A percentile compares a stretch with the other conserved stretches of the same genome.
phyloP scores from a whole-genome alignment of 2,888 invertebrate genomes.

The Diogma glabrata region DNA sequence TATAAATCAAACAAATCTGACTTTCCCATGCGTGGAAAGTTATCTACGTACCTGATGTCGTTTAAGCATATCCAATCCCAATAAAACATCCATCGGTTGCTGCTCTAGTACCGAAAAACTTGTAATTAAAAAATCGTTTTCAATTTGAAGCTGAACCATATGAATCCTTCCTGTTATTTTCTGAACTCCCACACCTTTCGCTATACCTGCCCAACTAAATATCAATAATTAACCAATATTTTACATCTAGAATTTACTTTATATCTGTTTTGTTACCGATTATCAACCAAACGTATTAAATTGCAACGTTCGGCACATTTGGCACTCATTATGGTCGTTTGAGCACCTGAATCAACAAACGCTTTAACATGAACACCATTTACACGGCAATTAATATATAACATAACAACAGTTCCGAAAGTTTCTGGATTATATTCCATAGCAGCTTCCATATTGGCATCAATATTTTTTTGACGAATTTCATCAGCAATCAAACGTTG shows the following conservation, averaged over 20 bases:
- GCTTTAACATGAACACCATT: conserved; percentile 96
- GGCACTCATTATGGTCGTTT: conserved; percentile 97
- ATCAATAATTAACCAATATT: not conserved
- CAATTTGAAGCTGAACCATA: conserved; percentile 94
- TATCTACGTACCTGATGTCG: conserved; percentile 95
- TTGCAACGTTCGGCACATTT: conserved; percentile 90
- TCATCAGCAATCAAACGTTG: conserved; percentile 92
- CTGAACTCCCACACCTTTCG: conserved; percentile 95
- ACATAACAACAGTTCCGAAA: conserved; percentile 95
- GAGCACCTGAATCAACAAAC: conserved; percentile 96
- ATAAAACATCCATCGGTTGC: conserved; percentile 96
- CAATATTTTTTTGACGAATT: conserved; percentile 90
- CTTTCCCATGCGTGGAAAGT: too few relatives aligned
- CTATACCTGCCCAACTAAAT: conserved; percentile 81
- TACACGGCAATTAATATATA: conserved; percentile 93
- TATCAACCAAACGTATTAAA: conserved; percentile 81
- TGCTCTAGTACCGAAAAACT: conserved; percentile 95
- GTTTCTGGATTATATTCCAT: conserved; percentile 98
- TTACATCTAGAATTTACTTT: too few relatives aligned
- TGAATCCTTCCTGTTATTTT: conserved; percentile 93
- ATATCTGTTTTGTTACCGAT: conserved; percentile 39
- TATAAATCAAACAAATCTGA: too few relatives aligned
- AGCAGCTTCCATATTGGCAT: conserved; percentile 97
- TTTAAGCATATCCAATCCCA: conserved; percentile 95
- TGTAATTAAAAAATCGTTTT: conserved; percentile 82